A percentile compares a stretch with the other conserved stretches of the same genome.
phyloP scores from a whole-genome alignment of 1,140 invertebrate genomes.

The Musca domestica region DNA sequence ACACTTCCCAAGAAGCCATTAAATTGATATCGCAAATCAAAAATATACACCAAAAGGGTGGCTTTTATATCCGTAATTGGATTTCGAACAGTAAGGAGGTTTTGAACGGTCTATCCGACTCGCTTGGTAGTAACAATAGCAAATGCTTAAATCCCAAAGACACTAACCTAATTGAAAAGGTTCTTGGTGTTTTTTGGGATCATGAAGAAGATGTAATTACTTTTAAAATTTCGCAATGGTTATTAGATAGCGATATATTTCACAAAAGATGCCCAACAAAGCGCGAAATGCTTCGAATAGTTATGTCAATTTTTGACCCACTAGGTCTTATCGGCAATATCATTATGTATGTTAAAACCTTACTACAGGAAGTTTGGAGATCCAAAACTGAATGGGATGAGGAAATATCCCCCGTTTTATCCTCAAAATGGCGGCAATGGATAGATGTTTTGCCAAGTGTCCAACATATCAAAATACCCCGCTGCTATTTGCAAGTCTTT shows the following conservation, averaged over 20 bases:
- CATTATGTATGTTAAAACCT: slow-evolving; percentile 45
- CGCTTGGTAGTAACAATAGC: not conserved
- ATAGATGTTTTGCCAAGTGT: too few species aligned
- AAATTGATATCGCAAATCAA: slow-evolving; percentile 12
- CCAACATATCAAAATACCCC: too few species aligned
- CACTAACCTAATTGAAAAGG: too few species aligned
- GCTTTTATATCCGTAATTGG: not conserved
- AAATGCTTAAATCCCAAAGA: not conserved
- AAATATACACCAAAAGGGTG: slow-evolving; percentile 6
- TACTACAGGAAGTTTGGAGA: slow-evolving; percentile 50
- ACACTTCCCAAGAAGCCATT: slow-evolving; percentile 26
- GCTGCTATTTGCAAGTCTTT: not conserved
- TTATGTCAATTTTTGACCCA: not conserved
- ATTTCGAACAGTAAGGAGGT: not conserved
- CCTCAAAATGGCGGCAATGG: too few species aligned
- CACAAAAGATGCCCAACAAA: too few species aligned
- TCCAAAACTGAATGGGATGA: too few species aligned
- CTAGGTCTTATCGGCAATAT: slow-evolving; percentile 34
- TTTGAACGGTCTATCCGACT: not conserved
- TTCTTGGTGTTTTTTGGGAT: too few species aligned
- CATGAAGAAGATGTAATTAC: too few species aligned
- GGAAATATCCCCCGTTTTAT: too few species aligned
- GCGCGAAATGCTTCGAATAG: too few species aligned
- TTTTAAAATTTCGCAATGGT: too few species aligned
- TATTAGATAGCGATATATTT: too few species aligned